A percentile compares a stretch with the other conserved stretches of the same genome.
These are phyloP conservation scores for Lonchura striata DNA, from an alignment of 2,113 vertebrate genomes.

Conservation along the genomic window DNA sequence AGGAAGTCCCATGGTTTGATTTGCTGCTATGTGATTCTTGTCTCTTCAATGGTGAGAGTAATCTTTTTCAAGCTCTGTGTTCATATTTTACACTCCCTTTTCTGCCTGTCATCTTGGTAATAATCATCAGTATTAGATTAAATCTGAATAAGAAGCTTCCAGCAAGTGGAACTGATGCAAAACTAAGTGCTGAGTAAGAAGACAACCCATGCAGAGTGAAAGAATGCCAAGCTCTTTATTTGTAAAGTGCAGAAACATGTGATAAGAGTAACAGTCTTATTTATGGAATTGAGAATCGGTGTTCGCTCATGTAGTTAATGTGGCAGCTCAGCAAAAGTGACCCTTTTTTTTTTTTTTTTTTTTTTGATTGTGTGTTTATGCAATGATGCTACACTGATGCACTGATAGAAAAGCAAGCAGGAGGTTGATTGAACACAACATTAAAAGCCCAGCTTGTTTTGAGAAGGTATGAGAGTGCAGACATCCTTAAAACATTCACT, in stretches of 20 bases:
- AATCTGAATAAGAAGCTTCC: not conserved
- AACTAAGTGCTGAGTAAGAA: not conserved
- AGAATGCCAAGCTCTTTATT: not conserved
- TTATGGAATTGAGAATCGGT: not conserved
- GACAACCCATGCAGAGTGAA: not conserved
- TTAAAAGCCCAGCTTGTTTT: not conserved
- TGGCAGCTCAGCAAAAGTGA: not conserved
- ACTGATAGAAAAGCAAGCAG: not conserved
- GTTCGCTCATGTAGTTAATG: not conserved
- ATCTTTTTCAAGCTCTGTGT: not conserved
- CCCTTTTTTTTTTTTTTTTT: not conserved
- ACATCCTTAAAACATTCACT: not conserved
- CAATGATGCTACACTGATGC: not conserved
- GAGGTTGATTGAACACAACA: not conserved
- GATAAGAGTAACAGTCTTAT: not conserved
- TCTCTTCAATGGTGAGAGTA: not conserved
- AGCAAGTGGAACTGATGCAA: not conserved
- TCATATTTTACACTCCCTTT: not conserved
- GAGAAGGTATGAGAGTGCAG: not conserved
- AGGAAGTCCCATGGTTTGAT: not conserved
- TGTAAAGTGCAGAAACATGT: not conserved
- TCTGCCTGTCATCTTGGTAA: not conserved
- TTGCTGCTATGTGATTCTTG: not conserved
- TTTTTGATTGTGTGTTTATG: not conserved
- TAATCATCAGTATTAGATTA: not conserved